Evolutionary conservation across 2,113 vertebrate species (phyloP), one percentile per base, ranked within the genome.

Genomic region (Anser brachyrhynchus): DNA sequence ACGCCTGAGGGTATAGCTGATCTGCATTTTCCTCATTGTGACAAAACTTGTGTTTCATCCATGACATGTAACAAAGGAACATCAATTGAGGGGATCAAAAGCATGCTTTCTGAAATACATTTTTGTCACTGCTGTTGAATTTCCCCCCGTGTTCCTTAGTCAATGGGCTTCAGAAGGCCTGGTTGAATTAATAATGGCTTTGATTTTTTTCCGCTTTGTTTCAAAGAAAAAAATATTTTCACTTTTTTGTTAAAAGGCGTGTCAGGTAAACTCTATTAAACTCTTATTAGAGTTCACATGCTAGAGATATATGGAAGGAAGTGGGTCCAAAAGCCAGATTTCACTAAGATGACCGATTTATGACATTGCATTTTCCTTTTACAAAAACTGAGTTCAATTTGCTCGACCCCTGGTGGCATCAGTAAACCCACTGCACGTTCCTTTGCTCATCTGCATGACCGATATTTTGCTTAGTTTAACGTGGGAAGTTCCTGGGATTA

Each of bases 41-140:
- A 37, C 35, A 71, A 61, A 69, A 51, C 23, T 61, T 59, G n/a
- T 1, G 13, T 73, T 93, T 95, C 83, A 89, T 96, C 95, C 83
- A n/a, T 75, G 46, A 77, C 61, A 57, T 39, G 26, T 87, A 90
- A 94, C 70, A 94, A 90, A 49, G 62, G 54, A 75, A 75, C 57
- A 65, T 90, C 94, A 95, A 90, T 78, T 96, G 86, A 87, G 73
- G 87, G 52, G 76, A 90, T 96, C 86, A 93, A 93, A 95, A 79
- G 28, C 23, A 26, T 67, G 9, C 51, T 79, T 92, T 87, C 70
- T 43, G 69, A 78, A 89, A 81, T 26, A 21, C 11, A 4, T 57
- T 78, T 92, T 90, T 91, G 61, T 75, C 46, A n/a, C 41, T 91
- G 35, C 67, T 91, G 70, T 37, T 84, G 28, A 86, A 61, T 92